A percentile compares a stretch with the other conserved stretches of the same genome.
Conservation (phyloP, 2,888 invertebrate species). For the Campoplex nolae region DNA sequence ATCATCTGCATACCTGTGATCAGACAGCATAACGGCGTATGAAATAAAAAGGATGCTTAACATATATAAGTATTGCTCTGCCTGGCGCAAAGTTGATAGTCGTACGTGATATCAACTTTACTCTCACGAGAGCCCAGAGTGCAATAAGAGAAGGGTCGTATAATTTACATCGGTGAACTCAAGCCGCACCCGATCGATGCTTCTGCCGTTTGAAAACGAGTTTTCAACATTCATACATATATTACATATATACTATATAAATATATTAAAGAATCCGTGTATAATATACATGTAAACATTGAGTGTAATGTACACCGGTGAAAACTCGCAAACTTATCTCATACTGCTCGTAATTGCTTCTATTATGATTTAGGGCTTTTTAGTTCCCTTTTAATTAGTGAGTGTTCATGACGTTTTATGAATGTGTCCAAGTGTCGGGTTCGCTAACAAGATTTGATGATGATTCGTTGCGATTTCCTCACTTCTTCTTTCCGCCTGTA, state of each 20-base stretch:
- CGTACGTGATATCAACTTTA: conserved; percentile 43
- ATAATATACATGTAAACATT: neutral
- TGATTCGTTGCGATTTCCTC: neutral
- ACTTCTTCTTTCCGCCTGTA: neutral
- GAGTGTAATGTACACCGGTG: neutral
- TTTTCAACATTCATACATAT: conserved; percentile 21
- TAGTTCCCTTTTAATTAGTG: conserved; percentile 45
- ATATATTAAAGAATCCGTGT: neutral
- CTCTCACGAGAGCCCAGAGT: conserved; percentile 15
- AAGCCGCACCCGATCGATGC: conserved; percentile 46
- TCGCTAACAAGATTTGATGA: neutral
- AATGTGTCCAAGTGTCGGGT: neutral
- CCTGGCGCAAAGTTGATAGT: conserved; percentile 16
- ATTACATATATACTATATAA: no score
- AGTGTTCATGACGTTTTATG: neutral
- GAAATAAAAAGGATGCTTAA: conserved; percentile 30
- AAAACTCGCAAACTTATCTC: conserved; percentile 39
- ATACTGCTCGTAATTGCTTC: conserved; percentile 51
- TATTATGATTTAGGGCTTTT: conserved; percentile 56
- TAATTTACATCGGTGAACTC: conserved; percentile 61
- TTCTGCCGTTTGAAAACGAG: conserved; percentile 51
- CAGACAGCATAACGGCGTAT: conserved; percentile 28
- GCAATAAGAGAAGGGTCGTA: conserved; percentile 61
- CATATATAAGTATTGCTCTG: conserved; percentile 17
- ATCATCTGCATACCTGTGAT: conserved; percentile 13